Conservation (phyloP, 1,140 invertebrate genomes). For the Hydropsyche tenuis region DNA sequence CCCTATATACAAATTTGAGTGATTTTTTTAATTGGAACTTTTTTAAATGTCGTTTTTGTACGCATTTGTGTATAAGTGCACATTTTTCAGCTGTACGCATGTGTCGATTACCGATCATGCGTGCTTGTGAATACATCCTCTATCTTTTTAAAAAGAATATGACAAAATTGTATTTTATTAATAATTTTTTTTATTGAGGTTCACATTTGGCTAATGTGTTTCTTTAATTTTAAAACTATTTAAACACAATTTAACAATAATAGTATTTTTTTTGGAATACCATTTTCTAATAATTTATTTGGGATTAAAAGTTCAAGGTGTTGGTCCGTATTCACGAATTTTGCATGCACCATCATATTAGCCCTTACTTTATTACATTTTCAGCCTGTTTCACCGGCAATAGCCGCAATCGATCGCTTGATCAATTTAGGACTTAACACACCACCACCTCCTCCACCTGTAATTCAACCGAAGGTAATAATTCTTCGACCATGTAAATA, state of each 20-base stretch:
- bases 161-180: too few relatives aligned
- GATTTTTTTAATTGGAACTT: too few relatives aligned
- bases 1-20: too few relatives aligned
- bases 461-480: conserved; percentile 48
- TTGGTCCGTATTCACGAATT: conserved; percentile 14
- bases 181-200: neutral
- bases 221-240: too few relatives aligned
- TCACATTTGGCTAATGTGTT: too few relatives aligned
- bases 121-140: too few relatives aligned
- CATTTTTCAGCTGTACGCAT: too few relatives aligned
- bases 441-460: conserved; percentile 45
- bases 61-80: too few relatives aligned
- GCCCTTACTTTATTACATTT: conserved; percentile 24
- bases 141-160: too few relatives aligned
- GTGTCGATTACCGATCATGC: too few relatives aligned
- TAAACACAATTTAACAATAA: neutral
- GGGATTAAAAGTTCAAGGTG: neutral
- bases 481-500: neutral
- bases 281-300: neutral
- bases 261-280: neutral
- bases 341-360: conserved; percentile 26
- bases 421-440: conserved; percentile 55
- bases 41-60: too few relatives aligned
- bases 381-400: conserved; percentile 52
- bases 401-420: conserved; percentile 60